Conservation (phyloP, 2,797 vertebrate genomes). For the Triplophysa bombifrons region DNA sequence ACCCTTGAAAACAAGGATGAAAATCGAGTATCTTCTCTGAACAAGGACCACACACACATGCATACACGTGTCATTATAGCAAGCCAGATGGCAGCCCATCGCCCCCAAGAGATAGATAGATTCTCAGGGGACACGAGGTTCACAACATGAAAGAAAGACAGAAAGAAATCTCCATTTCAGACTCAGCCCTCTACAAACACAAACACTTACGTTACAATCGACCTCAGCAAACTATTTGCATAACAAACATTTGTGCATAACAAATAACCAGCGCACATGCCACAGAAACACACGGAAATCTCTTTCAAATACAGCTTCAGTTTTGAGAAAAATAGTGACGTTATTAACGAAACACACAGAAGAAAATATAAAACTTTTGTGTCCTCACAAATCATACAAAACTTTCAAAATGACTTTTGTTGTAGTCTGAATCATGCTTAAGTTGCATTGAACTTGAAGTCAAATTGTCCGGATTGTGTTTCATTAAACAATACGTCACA, state of each 20-base stretch:
- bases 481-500: not conserved
- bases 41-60: slow-evolving; percentile 30
- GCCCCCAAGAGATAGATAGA: slow-evolving; percentile 59
- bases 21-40: not conserved
- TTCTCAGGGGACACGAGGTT: slow-evolving; percentile 56
- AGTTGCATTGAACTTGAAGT: too few species aligned
- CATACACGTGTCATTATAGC: slow-evolving; percentile 67
- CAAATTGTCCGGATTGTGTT: not conserved
- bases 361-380: too few species aligned
- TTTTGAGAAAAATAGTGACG: not conserved
- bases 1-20: not conserved
- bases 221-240: slow-evolving; percentile 8
- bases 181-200: slow-evolving; percentile 14
- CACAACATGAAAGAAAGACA: slow-evolving; percentile 32
- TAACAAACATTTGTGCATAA: not conserved
- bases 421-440: too few species aligned
- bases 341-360: not conserved
- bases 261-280: not conserved
- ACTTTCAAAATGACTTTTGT: too few species aligned
- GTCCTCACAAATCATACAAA: too few species aligned
- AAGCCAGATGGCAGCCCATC: slow-evolving; percentile 74
- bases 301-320: not conserved
- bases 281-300: not conserved
- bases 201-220: slow-evolving; percentile 34
- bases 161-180: slow-evolving; percentile 32